Evolutionary conservation across 2,888 invertebrate species (phyloP), one percentile per base, ranked within the genome.

Genomic region (Xylophagus ater): DNA sequence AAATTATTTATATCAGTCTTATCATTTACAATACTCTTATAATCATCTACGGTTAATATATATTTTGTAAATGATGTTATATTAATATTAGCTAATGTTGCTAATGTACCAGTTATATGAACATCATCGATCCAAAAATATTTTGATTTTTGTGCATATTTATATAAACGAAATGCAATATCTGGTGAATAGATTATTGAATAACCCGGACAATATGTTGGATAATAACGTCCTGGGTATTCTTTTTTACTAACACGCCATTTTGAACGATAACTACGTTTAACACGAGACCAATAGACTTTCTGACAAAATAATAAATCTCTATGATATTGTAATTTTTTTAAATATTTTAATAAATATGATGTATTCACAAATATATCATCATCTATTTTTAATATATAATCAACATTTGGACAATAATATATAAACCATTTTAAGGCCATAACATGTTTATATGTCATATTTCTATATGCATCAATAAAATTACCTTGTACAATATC

Each of bases 101-200:
- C 70, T 39, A 78, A 55, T 1, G 73, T 66, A 17, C 85, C 86
- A 0, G 86, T 85, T 24, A 86, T 69, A 52, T 80, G 82, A 23
- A 82, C 81, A 58, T 86, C 86, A 55, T 87, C 86, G 34, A 86
- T 80, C 86, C 86, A 86, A 65, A 86, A 84, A 55, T 80, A 85
- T 2, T 72, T 73, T 3, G 69, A 62, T 6, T 59, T 63, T 51
- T 78, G 75, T 2, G 79, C 78, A 32, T 70, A 70, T 38, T 64
- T 65, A 34, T 76, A 73, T 10, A 79, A 60, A 19, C 67, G 62
- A 41, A 66, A 67, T 12, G 72, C 71, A 25, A 73, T 72, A 54
- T 80, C 78, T 28, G 71, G 67, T 1, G 79, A 78, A 53, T 79
- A 78, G 9, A 81, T 62, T 41, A 81, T 73, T 3, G 73, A 74